Conservation (phyloP, 2,888 invertebrate genomes). For the Calephelis perditalis region DNA sequence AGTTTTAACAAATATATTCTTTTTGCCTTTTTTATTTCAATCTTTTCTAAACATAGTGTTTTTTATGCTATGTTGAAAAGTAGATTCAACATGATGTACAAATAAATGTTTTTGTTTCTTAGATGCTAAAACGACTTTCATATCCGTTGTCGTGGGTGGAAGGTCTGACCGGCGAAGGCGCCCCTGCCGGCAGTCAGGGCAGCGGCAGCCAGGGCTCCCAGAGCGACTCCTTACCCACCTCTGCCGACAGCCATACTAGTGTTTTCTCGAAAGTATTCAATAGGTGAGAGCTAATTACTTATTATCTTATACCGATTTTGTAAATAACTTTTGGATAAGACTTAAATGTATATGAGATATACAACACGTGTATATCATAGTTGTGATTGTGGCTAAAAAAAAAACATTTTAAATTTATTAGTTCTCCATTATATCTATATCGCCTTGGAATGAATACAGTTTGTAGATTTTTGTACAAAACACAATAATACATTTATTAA, state of each 20-base stretch:
- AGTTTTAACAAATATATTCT: too few relatives aligned
- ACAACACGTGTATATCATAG: background rate
- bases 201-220: slow-evolving; percentile 64
- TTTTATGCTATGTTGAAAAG: background rate
- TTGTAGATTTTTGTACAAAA: too few relatives aligned
- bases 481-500: too few relatives aligned
- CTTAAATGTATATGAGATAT: too few relatives aligned
- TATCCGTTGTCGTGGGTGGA: slow-evolving; percentile 96
- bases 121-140: slow-evolving; percentile 95
- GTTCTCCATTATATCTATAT: too few relatives aligned
- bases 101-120: slow-evolving; percentile 28
- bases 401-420: too few relatives aligned
- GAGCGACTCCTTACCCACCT: slow-evolving; percentile 75
- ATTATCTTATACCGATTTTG: background rate
- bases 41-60: too few relatives aligned
- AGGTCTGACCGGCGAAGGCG: slow-evolving; percentile 88
- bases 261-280: slow-evolving; percentile 95
- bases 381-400: too few relatives aligned
- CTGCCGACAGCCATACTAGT: slow-evolving; percentile 80
- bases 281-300: slow-evolving; percentile 74
- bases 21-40: too few relatives aligned
- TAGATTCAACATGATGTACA: background rate
- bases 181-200: slow-evolving; percentile 55
- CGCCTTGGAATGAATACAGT: too few relatives aligned
- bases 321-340: background rate